Percentiles rank a stretch among this genome's conserved stretches.
phyloP scores from a whole-genome alignment of 1,140 invertebrate genomes.

The Macrotrachela quadricornifera region DNA sequence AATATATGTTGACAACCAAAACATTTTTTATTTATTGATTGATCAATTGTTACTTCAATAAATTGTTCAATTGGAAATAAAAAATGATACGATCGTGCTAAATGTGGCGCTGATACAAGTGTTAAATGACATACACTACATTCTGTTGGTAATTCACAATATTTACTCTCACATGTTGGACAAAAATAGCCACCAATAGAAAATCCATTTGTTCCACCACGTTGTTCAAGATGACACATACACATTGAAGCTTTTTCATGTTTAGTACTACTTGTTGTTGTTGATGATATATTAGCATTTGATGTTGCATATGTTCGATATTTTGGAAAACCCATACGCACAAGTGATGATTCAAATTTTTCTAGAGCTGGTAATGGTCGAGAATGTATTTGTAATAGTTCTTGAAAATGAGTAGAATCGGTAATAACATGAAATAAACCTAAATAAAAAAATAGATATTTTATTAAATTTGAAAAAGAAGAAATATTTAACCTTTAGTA shows the following conservation, averaged over 20 bases:
- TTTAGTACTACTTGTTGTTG: constrained; percentile 17
- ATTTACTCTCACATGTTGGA: constrained; percentile 83
- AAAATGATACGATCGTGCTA: constrained; percentile 88
- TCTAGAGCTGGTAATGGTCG: constrained; percentile 60
- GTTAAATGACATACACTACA: constrained; percentile 78
- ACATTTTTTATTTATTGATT: constrained; percentile 6
- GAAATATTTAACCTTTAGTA: constrained; percentile 64
- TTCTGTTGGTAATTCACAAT: constrained; percentile 88
- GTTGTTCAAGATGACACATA: constrained; percentile 46
- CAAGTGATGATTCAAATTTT: constrained; percentile 18
- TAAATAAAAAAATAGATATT: too few relatives aligned
- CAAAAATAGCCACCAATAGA: constrained; percentile 63
- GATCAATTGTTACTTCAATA: constrained; percentile 35
- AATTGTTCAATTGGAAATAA: constrained; percentile 71
- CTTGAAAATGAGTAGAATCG: constrained; percentile 68
- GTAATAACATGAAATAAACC: constrained; percentile 57
- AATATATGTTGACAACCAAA: constrained; percentile 11
- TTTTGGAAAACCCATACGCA: constrained; percentile 30
- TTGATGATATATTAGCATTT: not conserved
- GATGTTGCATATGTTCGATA: constrained; percentile 13
- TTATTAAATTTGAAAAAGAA: too few relatives aligned
- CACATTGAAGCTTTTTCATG: constrained; percentile 34
- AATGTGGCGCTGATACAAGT: constrained; percentile 84
- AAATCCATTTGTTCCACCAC: constrained; percentile 23
- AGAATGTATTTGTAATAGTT: constrained; percentile 46